Base-by-base conservation (phyloP, 2,113 vertebrate species). In the Nerophis ophidion region DNA sequence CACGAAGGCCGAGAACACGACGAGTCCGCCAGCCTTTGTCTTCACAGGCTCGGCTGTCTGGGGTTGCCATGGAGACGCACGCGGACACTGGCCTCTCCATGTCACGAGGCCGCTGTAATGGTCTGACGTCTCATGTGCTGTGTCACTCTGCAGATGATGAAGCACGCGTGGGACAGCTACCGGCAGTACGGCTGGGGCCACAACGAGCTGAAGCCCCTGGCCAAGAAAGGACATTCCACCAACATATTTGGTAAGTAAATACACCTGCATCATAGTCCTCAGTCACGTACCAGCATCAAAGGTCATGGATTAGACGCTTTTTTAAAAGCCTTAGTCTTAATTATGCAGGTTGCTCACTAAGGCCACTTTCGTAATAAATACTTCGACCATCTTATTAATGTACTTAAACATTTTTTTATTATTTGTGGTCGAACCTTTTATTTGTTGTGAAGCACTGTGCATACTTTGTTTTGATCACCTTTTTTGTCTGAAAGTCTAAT, bases 111-210 rank as follows among this genome's bases (percentile, higher is more conserved):
- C 40, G 5, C 40, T 11, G 6, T 44, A 44, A 44, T 26, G 26
- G 26, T 26, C 26, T 26, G 26, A 26, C 12, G 9, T 48, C 52
- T 72, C 17, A 68, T 3, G 3, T 17, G 1, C 6, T 57, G 1
- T 57, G 65, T 70, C 50, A 48, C 56, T 65, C 51, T 5, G 1
- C 54, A 99, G 97, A 99, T 99, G 97, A 99, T 95, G 95, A 98
- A 99, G 75, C 95, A 99, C 73, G 97, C 95, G 4, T 99, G 97
- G 97, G 92, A 95, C 89, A 98, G 94, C 89, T 98, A 98, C 60
- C 87, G 92, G 59, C 92, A 93, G 40, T 98, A 97, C 42, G 95
- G 96, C 79, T 99, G 97, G 97, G 97, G 97, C 57, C 95, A 98
- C 89, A 99, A 99, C 57, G 97, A 99, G 81, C 91, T 99, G 77